These are phyloP conservation scores for Tetragnatha montana DNA, from an alignment of 2,888 invertebrate species.

Conservation along the genomic window DNA sequence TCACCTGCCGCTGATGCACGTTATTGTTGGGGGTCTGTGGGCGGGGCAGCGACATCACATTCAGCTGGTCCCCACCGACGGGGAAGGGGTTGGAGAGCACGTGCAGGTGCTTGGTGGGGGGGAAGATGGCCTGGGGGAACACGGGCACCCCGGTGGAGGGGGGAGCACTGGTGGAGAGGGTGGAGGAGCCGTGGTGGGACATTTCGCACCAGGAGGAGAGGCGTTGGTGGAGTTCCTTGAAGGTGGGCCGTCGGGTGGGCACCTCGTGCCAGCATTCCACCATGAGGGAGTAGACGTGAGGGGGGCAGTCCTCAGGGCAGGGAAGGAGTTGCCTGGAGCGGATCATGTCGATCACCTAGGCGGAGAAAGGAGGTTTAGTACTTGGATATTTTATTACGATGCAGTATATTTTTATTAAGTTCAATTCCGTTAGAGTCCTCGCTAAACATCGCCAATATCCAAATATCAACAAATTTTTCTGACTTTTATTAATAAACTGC, in stretches of 20 bases:
- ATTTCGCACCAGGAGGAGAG: slow-evolving; percentile 82
- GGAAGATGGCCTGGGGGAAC: slow-evolving; percentile 68
- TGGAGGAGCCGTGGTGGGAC: slow-evolving; percentile 79
- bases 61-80: slow-evolving; percentile 47
- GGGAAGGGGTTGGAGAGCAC: slow-evolving; percentile 66
- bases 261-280: slow-evolving; percentile 98
- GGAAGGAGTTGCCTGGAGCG: slow-evolving; percentile 93
- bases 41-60: slow-evolving; percentile 63
- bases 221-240: slow-evolving; percentile 92
- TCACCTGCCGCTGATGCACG: slow-evolving; percentile 55
- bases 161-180: slow-evolving; percentile 74
- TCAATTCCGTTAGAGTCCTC: no score
- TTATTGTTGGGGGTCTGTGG: slow-evolving; percentile 53
- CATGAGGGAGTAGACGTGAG: slow-evolving; percentile 95
- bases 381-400: not conserved
- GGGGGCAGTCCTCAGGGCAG: slow-evolving; percentile 93
- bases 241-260: slow-evolving; percentile 92
- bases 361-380: no score
- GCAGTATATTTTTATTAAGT: not conserved
- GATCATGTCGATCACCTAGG: slow-evolving; percentile 90
- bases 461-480: no score
- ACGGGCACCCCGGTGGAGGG: slow-evolving; percentile 63
- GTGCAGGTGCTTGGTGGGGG: slow-evolving; percentile 59
- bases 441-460: no score
- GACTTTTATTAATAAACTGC: no score